Conservation (phyloP, 2,888 invertebrate genomes). For the Stictocephala bisonia region DNA sequence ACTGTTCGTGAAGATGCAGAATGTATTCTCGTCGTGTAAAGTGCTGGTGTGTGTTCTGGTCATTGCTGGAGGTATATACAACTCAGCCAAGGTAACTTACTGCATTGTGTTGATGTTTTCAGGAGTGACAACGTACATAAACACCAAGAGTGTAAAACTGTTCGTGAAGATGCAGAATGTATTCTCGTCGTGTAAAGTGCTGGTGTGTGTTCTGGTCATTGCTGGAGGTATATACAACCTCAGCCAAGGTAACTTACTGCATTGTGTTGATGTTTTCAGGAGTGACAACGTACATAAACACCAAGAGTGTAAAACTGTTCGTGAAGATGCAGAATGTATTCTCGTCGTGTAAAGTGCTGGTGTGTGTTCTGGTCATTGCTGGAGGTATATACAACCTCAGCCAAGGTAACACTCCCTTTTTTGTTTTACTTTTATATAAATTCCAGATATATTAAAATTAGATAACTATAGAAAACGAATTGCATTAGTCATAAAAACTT, state of each 20-base stretch:
- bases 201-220: constrained; percentile 81
- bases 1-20: constrained; percentile 82
- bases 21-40: constrained; percentile 83
- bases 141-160: constrained; percentile 80
- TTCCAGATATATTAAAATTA: too few relatives aligned
- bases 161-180: constrained; percentile 85
- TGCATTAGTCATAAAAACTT: too few relatives aligned
- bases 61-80: constrained; percentile 79
- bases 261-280: constrained; percentile 70
- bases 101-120: too few relatives aligned
- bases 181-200: constrained; percentile 81
- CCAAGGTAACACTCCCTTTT: constrained; percentile 66
- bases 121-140: constrained; percentile 83
- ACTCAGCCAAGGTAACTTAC: constrained; percentile 73
- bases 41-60: constrained; percentile 81
- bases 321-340: constrained; percentile 86
- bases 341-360: constrained; percentile 81
- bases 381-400: constrained; percentile 79
- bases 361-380: constrained; percentile 79
- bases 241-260: constrained; percentile 70
- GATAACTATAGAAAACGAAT: too few relatives aligned
- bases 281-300: constrained; percentile 81
- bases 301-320: constrained; percentile 81
- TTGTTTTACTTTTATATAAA: too few relatives aligned
- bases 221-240: constrained; percentile 80